Evolutionary conservation across 92 coral and sea anemone species (phyloP), one percentile per base, ranked within the genome.

Genomic region (Pocillopora meandrina): DNA sequence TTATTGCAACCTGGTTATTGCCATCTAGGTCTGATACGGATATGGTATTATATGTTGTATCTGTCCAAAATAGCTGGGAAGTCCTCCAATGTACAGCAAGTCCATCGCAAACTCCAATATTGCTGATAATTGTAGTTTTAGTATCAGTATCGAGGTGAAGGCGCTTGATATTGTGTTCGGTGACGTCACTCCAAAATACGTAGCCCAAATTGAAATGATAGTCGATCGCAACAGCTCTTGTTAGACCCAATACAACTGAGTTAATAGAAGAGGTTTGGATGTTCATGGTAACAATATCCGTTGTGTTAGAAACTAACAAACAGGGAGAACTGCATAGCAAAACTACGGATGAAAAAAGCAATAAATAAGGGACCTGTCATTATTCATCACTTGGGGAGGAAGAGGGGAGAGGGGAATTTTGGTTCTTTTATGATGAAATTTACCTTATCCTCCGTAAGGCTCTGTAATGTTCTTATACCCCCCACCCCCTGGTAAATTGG

Each of bases 51-150:
- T 70, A 20, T 18, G 87, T 88, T 18, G 88, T 89, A 64, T 93
- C 97, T 15, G 89, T 85, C 94, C 97, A 93, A 74, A 91, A 93
- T 10, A 93, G 80, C 31, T 85, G 90, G 42, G 88, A 79, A 67
- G 87, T 71, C 9, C 70, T 82, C 97, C 97, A 93, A 23, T 93
- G 92, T 26, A 93, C 88, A 16, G 97, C 97, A 31, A 93, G 68
- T 21, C 97, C 97, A 76, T 93, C 97, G 35, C 90, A 89, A 21
- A 79, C 58, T 7, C 96, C 96, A 49, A 90, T 76, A 71, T 65
- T 59, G 2, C 3, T 42, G 23, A 85, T 67, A 34, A 85, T 31
- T 18, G 84, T 68, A 71, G 79, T 57, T 34, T 8, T 34, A 58
- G 69, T 77, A 56, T 26, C 16, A 1, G 84, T 80, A 63, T 78